Evolutionary conservation across 2,888 invertebrate species (phyloP).

Genomic region (Drosophila paranaensis): DNA sequence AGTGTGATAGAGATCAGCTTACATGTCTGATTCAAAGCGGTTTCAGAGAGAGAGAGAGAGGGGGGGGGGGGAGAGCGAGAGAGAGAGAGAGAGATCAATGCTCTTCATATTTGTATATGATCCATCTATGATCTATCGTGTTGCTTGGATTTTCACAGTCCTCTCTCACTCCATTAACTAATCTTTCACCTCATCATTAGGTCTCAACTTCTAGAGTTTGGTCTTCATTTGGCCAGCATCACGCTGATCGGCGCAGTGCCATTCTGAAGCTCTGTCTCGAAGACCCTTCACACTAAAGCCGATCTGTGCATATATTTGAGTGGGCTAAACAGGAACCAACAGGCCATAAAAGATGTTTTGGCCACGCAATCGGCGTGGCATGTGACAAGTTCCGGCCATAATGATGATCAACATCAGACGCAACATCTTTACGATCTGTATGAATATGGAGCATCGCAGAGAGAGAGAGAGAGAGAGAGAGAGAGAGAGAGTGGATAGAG

Average conservation of each 20-base stretch:
- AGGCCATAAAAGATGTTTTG: conserved; percentile 48
- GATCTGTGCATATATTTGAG: conserved; percentile 21
- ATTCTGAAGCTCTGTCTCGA: background rate
- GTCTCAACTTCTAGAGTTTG: background rate
- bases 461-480: conserved; percentile 10
- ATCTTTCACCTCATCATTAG: background rate
- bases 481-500: conserved; percentile 14
- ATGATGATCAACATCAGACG: conserved; percentile 59
- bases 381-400: conserved; percentile 76
- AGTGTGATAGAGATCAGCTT: no score
- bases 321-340: conserved; percentile 60
- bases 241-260: background rate
- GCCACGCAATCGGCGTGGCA: conserved; percentile 59
- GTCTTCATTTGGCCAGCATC: background rate
- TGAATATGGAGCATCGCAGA: conserved; percentile 68
- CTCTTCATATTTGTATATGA: no score
- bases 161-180: background rate
- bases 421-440: conserved; percentile 52
- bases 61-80: no score
- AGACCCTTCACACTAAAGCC: background rate
- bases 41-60: no score
- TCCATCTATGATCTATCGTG: no score
- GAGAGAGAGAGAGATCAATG: no score
- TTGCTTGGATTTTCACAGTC: no score
- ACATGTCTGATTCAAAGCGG: no score